Evolutionary conservation across 2,797 vertebrate species (phyloP), one percentile per base, ranked within the genome.

Genomic region (Paedocypris micromegethes): DNA sequence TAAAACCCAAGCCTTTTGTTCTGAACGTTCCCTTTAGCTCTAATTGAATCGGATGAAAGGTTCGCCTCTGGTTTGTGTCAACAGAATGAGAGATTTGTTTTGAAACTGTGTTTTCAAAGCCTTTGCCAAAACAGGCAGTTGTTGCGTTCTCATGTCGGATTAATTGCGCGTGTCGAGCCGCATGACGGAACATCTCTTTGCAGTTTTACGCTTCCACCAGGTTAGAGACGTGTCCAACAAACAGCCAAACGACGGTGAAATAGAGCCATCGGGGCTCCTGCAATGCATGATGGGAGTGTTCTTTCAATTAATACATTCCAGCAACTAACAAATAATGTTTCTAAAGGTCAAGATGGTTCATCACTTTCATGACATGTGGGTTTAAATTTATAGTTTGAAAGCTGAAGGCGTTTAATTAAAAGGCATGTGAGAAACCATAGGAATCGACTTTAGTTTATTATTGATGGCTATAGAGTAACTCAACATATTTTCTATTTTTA

Each of bases 231-330:
- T 23, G 23, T 23, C 23, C 23, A 78, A 69, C 75, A 81, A 83
- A 85, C 80, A 76, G 74, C 78, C 78, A 78, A 81, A 80, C 82
- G 79, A 81, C 71, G 68, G 77, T 75, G 77, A 74, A 79, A 57
- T 41, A 3, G 63, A 57, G 78, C 84, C 85, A 87, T 86, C 86
- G 83, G 82, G 72, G 77, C 63, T 79, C 73, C 50, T 74, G 72
- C 73, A 71, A 72, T 72, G 79, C 82, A 84, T 84, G 80, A 79
- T 79, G 77, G 77, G 75, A 79, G 61, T 75, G 76, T 23, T 23
- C 23, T 23, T 23, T 23, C 23, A 23, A 23, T 23, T 1, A 23
- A 23, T 23, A 23, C 23, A 23, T 23, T 23, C 23, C 23, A 23
- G 23, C 23, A 23, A 23, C 23, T 23, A 23, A 23, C 23, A 23